Evolutionary conservation across 1,140 invertebrate species (phyloP).

Genomic region (Agrilus planipennis): DNA sequence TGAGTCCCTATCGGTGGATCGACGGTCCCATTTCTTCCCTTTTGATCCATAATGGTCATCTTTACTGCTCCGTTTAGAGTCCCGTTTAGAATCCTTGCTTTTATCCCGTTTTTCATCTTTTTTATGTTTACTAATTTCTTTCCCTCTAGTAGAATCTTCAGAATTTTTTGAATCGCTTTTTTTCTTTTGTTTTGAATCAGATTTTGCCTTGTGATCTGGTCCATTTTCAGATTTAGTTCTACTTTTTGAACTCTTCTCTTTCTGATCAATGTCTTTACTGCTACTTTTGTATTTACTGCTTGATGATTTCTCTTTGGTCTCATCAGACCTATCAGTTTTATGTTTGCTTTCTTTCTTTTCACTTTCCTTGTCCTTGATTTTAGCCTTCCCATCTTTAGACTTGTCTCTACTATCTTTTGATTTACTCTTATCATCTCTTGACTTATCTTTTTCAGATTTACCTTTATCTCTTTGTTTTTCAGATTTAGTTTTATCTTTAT

Average conservation of each 20-base stretch:
- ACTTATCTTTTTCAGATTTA: conserved; percentile 1
- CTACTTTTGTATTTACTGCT: conserved; percentile 8
- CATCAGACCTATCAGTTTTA: too few relatives aligned
- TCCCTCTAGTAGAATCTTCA: conserved; percentile 5
- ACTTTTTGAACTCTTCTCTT: conserved; percentile 5
- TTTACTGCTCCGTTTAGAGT: conserved; percentile 28
- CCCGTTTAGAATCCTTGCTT: conserved; percentile 34
- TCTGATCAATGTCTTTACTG: conserved; percentile 19
- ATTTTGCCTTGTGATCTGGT: too few relatives aligned
- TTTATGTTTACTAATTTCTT: conserved; percentile 12
- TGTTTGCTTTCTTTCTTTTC: too few relatives aligned
- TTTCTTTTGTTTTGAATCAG: conserved; percentile 10
- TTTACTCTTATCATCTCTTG: too few relatives aligned
- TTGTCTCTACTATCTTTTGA: too few relatives aligned
- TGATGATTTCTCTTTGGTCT: not conserved
- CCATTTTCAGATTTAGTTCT: too few relatives aligned
- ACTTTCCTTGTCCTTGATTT: too few relatives aligned
- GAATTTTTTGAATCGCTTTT: conserved; percentile 10
- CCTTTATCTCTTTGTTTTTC: conserved; percentile 15
- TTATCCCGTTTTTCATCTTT: conserved; percentile 28
- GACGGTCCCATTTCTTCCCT: conserved; percentile 35
- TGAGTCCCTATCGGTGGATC: conserved; percentile 46
- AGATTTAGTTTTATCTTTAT: conserved; percentile 15
- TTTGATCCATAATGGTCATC: conserved; percentile 45
- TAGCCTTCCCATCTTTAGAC: too few relatives aligned